A percentile compares a stretch with the other conserved stretches of the same genome.
phyloP scores from a whole-genome alignment of 2,888 invertebrate genomes.

The Petrolisthes cinctipes region DNA sequence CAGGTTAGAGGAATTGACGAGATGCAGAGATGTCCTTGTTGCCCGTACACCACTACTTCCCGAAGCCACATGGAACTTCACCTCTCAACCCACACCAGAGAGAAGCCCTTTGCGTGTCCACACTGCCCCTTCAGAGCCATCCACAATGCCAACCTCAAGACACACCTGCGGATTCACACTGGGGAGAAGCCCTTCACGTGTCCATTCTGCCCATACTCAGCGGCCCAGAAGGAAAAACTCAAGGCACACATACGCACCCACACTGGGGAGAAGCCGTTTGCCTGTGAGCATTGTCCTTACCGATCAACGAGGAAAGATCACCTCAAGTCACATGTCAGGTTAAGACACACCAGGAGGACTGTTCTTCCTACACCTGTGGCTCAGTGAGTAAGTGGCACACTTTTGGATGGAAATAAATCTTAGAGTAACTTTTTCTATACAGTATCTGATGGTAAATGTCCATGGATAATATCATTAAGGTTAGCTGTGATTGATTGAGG shows the following conservation, averaged over 20 bases:
- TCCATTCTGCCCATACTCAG: slow-evolving; percentile 46
- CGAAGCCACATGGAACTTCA: slow-evolving; percentile 53
- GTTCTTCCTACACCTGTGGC: background rate
- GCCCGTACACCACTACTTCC: slow-evolving; percentile 42
- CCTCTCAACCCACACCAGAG: slow-evolving; percentile 48
- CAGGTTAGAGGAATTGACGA: slow-evolving; percentile 28
- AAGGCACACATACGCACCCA: slow-evolving; percentile 42
- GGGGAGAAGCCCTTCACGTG: slow-evolving; percentile 57
- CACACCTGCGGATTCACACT: slow-evolving; percentile 52
- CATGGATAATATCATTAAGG: no score
- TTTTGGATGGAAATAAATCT: no score
- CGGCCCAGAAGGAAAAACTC: slow-evolving; percentile 43
- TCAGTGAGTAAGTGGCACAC: no score
- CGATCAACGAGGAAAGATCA: slow-evolving; percentile 51
- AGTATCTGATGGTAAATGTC: no score
- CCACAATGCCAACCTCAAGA: slow-evolving; percentile 55
- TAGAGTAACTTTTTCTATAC: no score
- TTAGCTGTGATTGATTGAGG: no score
- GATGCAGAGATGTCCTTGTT: slow-evolving; percentile 41
- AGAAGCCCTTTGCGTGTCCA: slow-evolving; percentile 56
- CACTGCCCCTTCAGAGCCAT: slow-evolving; percentile 56
- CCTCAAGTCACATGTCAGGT: slow-evolving; percentile 49
- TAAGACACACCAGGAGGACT: slow-evolving; percentile 34
- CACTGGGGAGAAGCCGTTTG: slow-evolving; percentile 52
- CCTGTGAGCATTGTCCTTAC: slow-evolving; percentile 51